Conservation (phyloP, 1,140 invertebrate genomes). For the Camponotus vicinus region DNA sequence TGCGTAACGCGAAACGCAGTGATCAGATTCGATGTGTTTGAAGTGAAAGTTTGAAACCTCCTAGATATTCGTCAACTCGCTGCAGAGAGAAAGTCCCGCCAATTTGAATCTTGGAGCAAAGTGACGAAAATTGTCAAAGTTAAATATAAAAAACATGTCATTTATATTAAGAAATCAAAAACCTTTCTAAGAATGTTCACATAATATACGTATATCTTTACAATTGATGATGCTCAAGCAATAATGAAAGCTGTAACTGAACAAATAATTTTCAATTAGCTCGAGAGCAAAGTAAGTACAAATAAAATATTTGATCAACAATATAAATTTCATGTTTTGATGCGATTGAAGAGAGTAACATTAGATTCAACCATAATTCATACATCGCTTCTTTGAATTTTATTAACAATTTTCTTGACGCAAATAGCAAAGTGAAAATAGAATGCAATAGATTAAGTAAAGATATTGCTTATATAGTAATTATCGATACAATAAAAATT, state of each 20-base stretch:
- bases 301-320: background rate
- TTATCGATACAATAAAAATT: slow-evolving; percentile 10
- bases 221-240: background rate
- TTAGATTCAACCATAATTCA: background rate
- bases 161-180: background rate
- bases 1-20: slow-evolving; percentile 17
- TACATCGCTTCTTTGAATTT: background rate
- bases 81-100: slow-evolving; percentile 36
- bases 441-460: slow-evolving; percentile 11
- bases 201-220: background rate
- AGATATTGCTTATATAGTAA: background rate
- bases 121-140: background rate
- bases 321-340: background rate
- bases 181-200: background rate
- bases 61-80: background rate
- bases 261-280: background rate
- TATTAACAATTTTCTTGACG: background rate
- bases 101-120: slow-evolving; percentile 37
- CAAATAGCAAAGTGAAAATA: background rate
- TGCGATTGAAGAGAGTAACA: background rate
- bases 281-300: background rate
- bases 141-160: background rate
- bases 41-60: slow-evolving; percentile 52
- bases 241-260: background rate
- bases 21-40: slow-evolving; percentile 6